Evolutionary conservation across 2,888 invertebrate species (phyloP).

Genomic region (Catocala nupta): DNA sequence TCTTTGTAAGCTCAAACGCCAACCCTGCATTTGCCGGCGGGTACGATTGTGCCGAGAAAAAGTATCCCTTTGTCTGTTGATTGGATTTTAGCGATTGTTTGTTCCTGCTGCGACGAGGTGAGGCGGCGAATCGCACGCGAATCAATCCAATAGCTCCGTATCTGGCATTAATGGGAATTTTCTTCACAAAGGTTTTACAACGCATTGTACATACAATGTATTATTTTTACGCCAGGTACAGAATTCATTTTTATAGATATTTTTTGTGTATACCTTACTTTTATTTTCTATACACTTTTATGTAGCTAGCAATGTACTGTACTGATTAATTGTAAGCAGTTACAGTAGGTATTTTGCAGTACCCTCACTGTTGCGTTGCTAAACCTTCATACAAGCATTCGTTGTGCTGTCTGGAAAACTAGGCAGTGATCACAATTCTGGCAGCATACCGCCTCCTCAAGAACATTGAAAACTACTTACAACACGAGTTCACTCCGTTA

Average conservation of each 20-base stretch:
- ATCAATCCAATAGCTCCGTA: slow-evolving; percentile 19
- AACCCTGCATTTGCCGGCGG: slow-evolving; percentile 32
- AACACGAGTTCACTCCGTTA: no score
- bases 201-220: background rate
- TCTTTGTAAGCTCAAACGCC: slow-evolving; percentile 6
- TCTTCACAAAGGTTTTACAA: slow-evolving; percentile 3
- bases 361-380: no score
- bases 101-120: slow-evolving; percentile 45
- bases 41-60: slow-evolving; percentile 44
- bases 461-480: no score
- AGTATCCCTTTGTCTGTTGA: slow-evolving; percentile 52
- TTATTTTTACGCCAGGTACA: background rate
- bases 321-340: no score
- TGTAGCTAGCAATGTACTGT: no score
- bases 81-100: slow-evolving; percentile 54
- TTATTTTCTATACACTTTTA: background rate
- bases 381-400: no score
- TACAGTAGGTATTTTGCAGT: no score
- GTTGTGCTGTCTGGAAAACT: no score
- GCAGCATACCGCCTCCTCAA: no score
- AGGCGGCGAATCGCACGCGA: slow-evolving; percentile 32
- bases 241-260: background rate
- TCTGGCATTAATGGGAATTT: slow-evolving; percentile 7
- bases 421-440: no score
- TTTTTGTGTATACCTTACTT: background rate